Conservation (phyloP, 2,113 vertebrate species). For the Barnardius zonarius region DNA sequence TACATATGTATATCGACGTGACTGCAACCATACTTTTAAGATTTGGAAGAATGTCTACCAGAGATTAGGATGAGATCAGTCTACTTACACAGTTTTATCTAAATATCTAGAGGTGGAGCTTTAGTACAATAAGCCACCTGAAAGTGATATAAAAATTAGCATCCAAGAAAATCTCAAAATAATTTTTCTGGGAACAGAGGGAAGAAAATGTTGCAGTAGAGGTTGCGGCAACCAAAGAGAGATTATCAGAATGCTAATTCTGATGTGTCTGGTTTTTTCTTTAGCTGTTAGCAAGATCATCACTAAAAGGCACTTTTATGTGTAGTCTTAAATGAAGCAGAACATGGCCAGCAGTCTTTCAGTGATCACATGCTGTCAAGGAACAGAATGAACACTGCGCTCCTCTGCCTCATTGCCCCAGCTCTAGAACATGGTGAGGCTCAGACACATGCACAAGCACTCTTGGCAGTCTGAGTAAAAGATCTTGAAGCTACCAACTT, state of each 20-base stretch:
- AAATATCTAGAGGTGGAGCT: background rate
- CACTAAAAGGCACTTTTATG: background rate
- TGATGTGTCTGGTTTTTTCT: background rate
- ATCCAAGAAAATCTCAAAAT: background rate
- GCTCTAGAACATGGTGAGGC: accelerated
- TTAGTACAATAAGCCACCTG: background rate
- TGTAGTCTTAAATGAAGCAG: background rate
- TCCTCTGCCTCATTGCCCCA: background rate
- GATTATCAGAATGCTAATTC: background rate
- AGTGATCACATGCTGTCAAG: accelerated
- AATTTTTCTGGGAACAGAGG: background rate
- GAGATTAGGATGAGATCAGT: background rate
- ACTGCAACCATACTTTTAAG: background rate
- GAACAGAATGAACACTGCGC: accelerated
- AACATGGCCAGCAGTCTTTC: background rate
- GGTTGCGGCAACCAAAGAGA: background rate
- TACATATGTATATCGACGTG: background rate
- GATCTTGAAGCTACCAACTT: background rate
- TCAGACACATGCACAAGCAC: background rate
- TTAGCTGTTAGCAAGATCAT: background rate
- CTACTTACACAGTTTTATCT: background rate
- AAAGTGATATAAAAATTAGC: background rate
- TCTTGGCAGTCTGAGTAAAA: background rate
- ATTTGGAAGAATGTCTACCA: background rate
- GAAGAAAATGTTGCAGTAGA: background rate